These are phyloP conservation scores for Alaudala cheleensis DNA, from an alignment of 2,113 vertebrate species.

Conservation along the genomic window DNA sequence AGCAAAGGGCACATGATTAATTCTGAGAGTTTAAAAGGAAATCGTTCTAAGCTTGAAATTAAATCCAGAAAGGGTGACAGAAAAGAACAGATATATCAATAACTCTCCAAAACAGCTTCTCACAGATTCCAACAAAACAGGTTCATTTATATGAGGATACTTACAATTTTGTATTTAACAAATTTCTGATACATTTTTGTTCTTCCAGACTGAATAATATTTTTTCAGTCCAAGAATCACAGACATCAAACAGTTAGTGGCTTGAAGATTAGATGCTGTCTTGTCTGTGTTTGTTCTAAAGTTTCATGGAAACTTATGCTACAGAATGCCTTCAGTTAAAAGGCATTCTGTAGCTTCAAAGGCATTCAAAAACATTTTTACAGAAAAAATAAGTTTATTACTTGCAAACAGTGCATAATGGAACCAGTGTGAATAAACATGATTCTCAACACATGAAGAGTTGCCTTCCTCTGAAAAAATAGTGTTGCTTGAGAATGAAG, in stretches of 20 bases:
- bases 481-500: background rate
- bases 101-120: background rate
- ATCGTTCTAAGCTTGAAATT: background rate
- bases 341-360: background rate
- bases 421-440: background rate
- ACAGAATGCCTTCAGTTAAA: background rate
- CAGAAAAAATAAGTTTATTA: background rate
- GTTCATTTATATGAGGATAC: background rate
- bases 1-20: background rate
- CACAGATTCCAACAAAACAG: background rate
- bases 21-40: background rate
- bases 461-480: background rate
- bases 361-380: background rate
- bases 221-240: background rate
- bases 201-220: background rate
- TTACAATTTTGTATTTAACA: background rate
- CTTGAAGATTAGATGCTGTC: background rate
- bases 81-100: background rate
- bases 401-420: background rate
- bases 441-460: background rate
- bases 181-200: background rate
- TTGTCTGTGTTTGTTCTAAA: background rate
- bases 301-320: background rate
- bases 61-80: background rate
- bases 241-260: background rate